phyloP scores from a whole-genome alignment of 2,888 invertebrate genomes.

The Candidula unifasciata region DNA sequence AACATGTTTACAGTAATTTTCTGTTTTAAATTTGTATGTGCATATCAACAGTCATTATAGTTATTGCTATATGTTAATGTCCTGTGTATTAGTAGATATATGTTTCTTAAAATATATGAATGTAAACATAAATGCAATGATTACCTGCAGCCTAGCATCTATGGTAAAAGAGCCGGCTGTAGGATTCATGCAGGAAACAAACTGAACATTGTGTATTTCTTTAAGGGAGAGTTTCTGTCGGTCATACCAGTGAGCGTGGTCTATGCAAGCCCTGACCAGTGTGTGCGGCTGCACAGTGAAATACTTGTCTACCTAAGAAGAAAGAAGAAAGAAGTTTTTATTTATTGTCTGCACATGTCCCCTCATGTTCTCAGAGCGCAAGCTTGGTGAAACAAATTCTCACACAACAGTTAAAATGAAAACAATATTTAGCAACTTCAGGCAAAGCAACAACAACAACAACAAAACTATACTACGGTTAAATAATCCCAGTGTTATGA shows the following conservation, averaged over 20 bases:
- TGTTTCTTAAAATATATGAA: too few relatives aligned
- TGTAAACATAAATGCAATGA: not conserved
- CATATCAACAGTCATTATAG: too few relatives aligned
- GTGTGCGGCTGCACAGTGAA: constrained; percentile 98
- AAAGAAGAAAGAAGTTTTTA: not conserved
- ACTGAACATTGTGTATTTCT: constrained; percentile 97
- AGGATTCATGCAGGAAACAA: constrained; percentile 98
- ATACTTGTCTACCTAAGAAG: constrained; percentile 86
- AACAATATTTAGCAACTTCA: too few relatives aligned
- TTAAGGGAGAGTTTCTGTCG: constrained; percentile 91
- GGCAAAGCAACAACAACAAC: too few relatives aligned
- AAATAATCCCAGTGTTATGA: too few relatives aligned
- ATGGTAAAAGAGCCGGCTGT: constrained; percentile 98
- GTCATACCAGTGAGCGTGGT: constrained; percentile 98
- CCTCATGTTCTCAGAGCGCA: too few relatives aligned
- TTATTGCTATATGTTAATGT: too few relatives aligned
- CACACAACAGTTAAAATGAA: too few relatives aligned
- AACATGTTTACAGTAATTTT: too few relatives aligned
- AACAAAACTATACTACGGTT: not conserved
- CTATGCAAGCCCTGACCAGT: constrained; percentile 94
- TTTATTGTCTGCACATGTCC: too few relatives aligned
- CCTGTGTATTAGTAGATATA: not conserved
- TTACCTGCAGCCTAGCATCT: constrained; percentile 90
- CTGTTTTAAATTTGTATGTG: too few relatives aligned
- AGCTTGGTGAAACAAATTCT: too few relatives aligned